Percentiles rank a stretch among this genome's conserved stretches.
Conservation (phyloP, 2,113 vertebrate genomes). For the Cinclus cinclus region DNA sequence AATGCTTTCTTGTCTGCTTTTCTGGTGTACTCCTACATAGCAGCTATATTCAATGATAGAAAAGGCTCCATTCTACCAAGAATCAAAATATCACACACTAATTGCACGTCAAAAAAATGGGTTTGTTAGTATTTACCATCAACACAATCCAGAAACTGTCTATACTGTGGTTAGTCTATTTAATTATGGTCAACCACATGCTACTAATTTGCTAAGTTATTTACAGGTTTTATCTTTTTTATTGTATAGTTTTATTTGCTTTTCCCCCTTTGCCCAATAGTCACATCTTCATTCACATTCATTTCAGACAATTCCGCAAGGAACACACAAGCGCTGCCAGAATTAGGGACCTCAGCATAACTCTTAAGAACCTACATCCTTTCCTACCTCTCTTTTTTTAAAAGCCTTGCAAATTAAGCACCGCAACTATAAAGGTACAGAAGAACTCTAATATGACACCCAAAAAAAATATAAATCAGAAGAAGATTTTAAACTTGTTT, state of each 20-base stretch:
- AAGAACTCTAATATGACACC: neutral
- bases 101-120: fast-evolving
- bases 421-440: neutral
- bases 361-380: neutral
- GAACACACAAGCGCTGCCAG: neutral
- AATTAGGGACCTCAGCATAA: neutral
- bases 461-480: neutral
- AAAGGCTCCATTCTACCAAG: neutral
- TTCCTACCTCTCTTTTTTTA: neutral
- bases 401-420: neutral
- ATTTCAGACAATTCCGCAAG: neutral
- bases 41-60: neutral
- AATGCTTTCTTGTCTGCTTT: neutral
- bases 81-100: neutral
- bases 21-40: neutral
- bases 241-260: neutral
- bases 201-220: neutral
- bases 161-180: neutral
- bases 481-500: neutral
- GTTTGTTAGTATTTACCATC: neutral
- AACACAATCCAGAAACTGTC: neutral
- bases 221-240: neutral
- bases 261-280: neutral
- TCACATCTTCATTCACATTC: neutral
- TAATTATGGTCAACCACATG: neutral